These are phyloP conservation scores for Heterochromis multidens DNA, from an alignment of 2,113 vertebrate species.

Conservation along the genomic window DNA sequence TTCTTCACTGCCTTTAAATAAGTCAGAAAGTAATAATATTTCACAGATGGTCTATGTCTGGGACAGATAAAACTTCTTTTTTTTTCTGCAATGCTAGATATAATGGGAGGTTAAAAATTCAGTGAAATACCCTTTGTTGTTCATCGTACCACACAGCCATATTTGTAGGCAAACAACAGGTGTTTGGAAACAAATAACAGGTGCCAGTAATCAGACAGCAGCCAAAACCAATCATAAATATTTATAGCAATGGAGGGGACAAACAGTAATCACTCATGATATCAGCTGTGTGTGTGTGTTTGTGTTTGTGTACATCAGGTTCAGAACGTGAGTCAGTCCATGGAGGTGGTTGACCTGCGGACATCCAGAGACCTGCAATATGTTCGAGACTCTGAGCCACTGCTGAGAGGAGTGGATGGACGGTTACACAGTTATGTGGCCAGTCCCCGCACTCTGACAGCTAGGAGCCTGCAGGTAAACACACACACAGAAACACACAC, in stretches of 20 bases:
- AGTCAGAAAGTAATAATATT: too few relatives aligned
- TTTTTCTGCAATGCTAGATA: neutral
- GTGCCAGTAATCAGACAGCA: neutral
- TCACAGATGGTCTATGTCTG: neutral
- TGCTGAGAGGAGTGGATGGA: slow-evolving; percentile 88
- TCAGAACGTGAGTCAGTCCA: slow-evolving; percentile 94
- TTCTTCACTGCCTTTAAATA: too few relatives aligned
- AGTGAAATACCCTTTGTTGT: neutral
- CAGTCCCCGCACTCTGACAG: slow-evolving; percentile 77
- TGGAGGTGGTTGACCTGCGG: slow-evolving; percentile 91
- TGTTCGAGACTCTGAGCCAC: slow-evolving; percentile 90
- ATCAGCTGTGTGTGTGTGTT: neutral
- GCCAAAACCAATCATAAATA: neutral
- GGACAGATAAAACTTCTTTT: neutral
- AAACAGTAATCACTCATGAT: neutral
- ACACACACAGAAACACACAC: slow-evolving; percentile 7
- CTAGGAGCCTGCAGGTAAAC: slow-evolving; percentile 86
- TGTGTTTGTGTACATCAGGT: slow-evolving; percentile 75
- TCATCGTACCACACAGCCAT: neutral
- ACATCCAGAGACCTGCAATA: slow-evolving; percentile 95
- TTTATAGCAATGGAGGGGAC: neutral
- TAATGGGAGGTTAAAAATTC: neutral
- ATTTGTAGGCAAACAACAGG: slow-evolving; percentile 1
- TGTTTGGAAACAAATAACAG: slow-evolving; percentile 1
- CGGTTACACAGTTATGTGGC: slow-evolving; percentile 87